Conservation (phyloP, 2,113 vertebrate genomes). For the Crotalus helleri region DNA sequence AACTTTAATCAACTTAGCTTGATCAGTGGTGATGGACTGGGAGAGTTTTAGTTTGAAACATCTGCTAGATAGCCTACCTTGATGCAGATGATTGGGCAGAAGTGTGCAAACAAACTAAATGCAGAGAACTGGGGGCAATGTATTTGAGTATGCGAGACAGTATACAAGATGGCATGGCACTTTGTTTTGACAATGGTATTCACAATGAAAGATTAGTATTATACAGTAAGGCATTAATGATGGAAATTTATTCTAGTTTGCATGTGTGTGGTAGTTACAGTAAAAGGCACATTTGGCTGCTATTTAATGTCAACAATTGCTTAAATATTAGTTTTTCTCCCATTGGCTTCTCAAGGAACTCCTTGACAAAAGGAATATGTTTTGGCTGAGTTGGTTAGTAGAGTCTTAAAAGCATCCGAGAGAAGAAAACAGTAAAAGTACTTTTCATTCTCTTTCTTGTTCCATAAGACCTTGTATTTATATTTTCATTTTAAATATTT, state of each 20-base stretch:
- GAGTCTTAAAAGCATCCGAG: slow-evolving; percentile 6
- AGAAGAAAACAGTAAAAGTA: slow-evolving; percentile 40
- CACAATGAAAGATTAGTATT: neutral
- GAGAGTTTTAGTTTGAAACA: neutral
- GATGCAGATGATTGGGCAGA: neutral
- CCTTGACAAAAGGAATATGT: neutral
- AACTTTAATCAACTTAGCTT: neutral
- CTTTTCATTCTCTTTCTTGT: slow-evolving; percentile 11
- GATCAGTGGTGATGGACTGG: neutral
- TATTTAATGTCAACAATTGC: neutral
- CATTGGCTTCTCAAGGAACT: neutral
- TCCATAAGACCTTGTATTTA: slow-evolving; percentile 23
- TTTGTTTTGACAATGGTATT: neutral
- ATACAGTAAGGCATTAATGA: neutral
- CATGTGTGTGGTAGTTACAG: neutral
- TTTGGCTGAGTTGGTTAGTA: neutral
- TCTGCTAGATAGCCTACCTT: neutral
- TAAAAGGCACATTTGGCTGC: neutral
- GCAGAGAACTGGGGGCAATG: neutral
- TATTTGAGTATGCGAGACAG: neutral
- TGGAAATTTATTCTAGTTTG: neutral
- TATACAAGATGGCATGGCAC: neutral
- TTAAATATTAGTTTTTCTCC: neutral
- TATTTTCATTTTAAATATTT: slow-evolving; percentile 56
- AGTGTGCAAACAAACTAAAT: neutral